phyloP scores from a whole-genome alignment of 2,113 vertebrate species.

The Heterocephalus glaber region DNA sequence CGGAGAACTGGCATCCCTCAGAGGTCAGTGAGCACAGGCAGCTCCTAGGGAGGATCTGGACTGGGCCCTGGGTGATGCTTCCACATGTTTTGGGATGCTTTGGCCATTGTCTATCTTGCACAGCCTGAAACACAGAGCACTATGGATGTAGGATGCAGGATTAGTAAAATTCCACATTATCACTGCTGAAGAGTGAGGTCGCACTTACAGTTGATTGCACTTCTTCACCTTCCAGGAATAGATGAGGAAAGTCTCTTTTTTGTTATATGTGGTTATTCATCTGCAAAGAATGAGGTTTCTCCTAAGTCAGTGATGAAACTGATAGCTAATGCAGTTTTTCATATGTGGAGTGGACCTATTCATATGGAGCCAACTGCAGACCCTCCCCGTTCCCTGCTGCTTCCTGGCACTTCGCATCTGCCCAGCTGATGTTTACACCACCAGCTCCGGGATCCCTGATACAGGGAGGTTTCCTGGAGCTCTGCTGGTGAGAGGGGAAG shows the following conservation, averaged over 20 bases:
- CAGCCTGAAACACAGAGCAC: not conserved
- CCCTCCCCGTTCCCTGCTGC: accelerated
- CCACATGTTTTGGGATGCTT: not conserved
- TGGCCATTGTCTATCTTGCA: not conserved
- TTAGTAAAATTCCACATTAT: not conserved
- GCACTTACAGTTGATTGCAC: no score
- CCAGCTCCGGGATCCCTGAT: not conserved
- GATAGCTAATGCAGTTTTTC: not conserved
- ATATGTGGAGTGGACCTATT: not conserved
- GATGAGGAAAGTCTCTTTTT: not conserved
- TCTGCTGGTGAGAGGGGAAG: not conserved
- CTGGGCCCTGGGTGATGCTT: not conserved
- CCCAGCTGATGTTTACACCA: not conserved
- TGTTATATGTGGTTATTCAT: not conserved
- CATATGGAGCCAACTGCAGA: not conserved
- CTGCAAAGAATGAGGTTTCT: not conserved
- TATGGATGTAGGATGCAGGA: not conserved
- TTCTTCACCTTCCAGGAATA: not conserved
- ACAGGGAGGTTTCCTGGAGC: not conserved
- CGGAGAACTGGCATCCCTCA: not conserved
- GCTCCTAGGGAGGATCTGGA: not conserved
- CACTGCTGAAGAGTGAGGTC: not conserved
- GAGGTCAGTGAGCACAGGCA: not conserved
- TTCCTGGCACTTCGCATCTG: not conserved
- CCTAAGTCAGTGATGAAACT: not conserved